Percentiles rank a stretch among this genome's conserved stretches.
Conservation (phyloP, 2,888 invertebrate species). For the Leptogaster cylindrica region DNA sequence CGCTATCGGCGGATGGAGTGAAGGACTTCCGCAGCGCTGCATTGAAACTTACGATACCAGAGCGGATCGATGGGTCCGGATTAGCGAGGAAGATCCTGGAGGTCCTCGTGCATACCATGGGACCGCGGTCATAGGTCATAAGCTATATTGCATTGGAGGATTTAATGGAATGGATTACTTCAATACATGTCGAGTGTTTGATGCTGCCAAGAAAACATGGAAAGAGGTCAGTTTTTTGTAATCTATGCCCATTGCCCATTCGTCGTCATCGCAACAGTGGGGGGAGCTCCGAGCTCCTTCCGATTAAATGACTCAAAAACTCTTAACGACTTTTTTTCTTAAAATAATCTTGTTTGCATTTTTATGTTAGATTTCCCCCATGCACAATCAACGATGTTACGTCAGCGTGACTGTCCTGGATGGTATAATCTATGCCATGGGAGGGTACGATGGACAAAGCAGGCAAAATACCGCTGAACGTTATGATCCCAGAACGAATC, state of each 20-base stretch:
- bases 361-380: conserved; percentile 72
- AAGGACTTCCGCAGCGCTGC: conserved; percentile 66
- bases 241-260: conserved; percentile 2
- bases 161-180: conserved; percentile 85
- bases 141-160: conserved; percentile 90
- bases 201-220: conserved; percentile 85
- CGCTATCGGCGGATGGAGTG: conserved; percentile 81
- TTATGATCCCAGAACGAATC: conserved; percentile 83
- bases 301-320: conserved; percentile 1
- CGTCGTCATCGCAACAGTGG: background rate
- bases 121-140: conserved; percentile 83
- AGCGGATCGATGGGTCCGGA: conserved; percentile 83
- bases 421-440: conserved; percentile 84
- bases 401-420: conserved; percentile 82
- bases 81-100: conserved; percentile 74
- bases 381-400: conserved; percentile 88
- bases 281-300: background rate
- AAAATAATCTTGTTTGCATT: conserved; percentile 34
- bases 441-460: conserved; percentile 85
- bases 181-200: conserved; percentile 85
- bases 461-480: conserved; percentile 86
- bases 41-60: conserved; percentile 90
- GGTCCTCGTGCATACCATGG: conserved; percentile 93
- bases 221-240: conserved; percentile 66
- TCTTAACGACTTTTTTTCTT: background rate